Conservation (phyloP, 2,113 vertebrate genomes). For the Gulo gulo region DNA sequence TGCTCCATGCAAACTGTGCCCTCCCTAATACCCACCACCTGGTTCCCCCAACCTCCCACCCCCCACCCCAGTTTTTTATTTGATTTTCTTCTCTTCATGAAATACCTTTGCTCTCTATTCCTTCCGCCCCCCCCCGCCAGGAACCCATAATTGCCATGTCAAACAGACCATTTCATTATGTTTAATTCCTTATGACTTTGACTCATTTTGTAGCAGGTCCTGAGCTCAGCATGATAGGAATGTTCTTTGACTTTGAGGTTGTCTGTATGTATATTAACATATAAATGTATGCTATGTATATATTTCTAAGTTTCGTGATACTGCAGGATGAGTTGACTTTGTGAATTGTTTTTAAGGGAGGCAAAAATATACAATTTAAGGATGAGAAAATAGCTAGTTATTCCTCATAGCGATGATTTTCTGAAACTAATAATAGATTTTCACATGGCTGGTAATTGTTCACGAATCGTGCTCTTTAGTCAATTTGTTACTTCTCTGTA, state of each 20-base stretch:
- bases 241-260: background rate
- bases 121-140: background rate
- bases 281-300: background rate
- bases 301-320: background rate
- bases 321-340: background rate
- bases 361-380: background rate
- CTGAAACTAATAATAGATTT: constrained; percentile 26
- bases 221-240: background rate
- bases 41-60: too few species aligned
- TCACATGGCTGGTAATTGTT: constrained; percentile 18
- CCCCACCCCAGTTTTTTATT: background rate
- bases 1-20: too few species aligned
- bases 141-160: background rate
- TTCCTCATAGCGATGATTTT: background rate
- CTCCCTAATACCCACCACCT: too few species aligned
- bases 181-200: background rate
- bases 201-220: background rate
- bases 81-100: background rate
- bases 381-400: background rate
- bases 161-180: background rate
- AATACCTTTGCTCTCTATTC: background rate
- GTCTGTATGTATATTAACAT: background rate
- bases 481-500: background rate
- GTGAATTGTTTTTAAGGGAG: background rate
- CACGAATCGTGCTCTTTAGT: background rate